Percentiles rank a stretch among this genome's conserved stretches.
Evolutionary conservation across 1,140 invertebrate genomes (phyloP).

Genomic region (Drosophila lacteicornis): DNA sequence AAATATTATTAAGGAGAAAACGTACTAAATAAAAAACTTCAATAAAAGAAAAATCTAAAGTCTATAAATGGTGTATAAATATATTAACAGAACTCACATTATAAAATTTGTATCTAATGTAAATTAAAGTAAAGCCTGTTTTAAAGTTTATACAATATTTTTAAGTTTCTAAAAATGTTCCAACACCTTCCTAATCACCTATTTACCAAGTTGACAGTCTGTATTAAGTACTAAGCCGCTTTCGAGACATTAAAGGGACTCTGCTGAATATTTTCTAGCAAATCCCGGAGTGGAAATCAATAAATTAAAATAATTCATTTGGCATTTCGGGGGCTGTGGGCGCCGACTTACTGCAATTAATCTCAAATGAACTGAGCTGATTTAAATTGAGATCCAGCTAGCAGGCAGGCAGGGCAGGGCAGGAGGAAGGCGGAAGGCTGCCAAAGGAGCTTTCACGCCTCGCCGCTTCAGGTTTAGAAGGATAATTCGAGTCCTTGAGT

Average conservation of each 20-base stretch:
- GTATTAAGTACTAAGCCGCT: neutral
- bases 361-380: conserved; percentile 69
- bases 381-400: conserved; percentile 27
- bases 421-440: neutral
- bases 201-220: too few relatives aligned
- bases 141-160: too few relatives aligned
- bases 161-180: neutral
- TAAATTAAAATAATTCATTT: conserved; percentile 64
- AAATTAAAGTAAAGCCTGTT: too few relatives aligned
- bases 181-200: too few relatives aligned
- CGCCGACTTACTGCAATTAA: conserved; percentile 59
- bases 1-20: too few relatives aligned
- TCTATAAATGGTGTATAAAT: too few relatives aligned
- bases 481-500: conserved; percentile 14
- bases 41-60: too few relatives aligned
- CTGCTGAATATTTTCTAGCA: neutral
- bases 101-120: too few relatives aligned
- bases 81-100: too few relatives aligned
- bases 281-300: conserved; percentile 46
- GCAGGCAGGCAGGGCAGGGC: neutral
- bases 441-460: conserved; percentile 58
- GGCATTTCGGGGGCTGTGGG: conserved; percentile 22
- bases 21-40: too few relatives aligned
- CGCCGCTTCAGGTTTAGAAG: conserved; percentile 44
- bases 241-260: neutral